phyloP scores from a whole-genome alignment of 2,888 invertebrate species.

The Zele albiditarsus region DNA sequence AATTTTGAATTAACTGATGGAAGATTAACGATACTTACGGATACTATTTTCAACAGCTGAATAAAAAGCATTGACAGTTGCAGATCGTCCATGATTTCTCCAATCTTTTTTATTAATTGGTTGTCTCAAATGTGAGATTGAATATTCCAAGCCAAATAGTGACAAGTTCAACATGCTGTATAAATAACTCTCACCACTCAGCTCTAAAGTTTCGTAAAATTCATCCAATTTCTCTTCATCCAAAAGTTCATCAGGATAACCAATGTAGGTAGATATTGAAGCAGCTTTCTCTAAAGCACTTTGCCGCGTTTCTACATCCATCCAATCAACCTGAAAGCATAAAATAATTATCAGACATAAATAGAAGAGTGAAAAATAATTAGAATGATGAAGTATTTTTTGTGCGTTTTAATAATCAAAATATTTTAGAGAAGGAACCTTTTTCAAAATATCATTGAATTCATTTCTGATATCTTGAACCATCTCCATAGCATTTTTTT shows the following conservation, averaged over 20 bases:
- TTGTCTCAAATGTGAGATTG: conserved; percentile 73
- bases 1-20: background rate
- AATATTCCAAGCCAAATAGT: conserved; percentile 74
- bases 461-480: conserved; percentile 88
- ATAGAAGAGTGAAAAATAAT: background rate
- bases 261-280: conserved; percentile 91
- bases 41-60: conserved; percentile 75
- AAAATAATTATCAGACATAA: background rate
- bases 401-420: background rate
- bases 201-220: conserved; percentile 79
- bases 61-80: conserved; percentile 76
- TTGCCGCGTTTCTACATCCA: conserved; percentile 88
- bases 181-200: conserved; percentile 72
- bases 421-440: conserved; percentile 71
- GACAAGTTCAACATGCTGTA: conserved; percentile 74
- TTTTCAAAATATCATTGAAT: conserved; percentile 85
- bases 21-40: conserved; percentile 69
- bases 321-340: conserved; percentile 73
- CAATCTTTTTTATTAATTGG: conserved; percentile 76
- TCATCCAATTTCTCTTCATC: conserved; percentile 86
- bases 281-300: conserved; percentile 87
- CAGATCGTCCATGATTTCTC: conserved; percentile 74
- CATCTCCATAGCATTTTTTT: conserved; percentile 89
- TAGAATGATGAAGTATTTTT: background rate
- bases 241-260: conserved; percentile 92